Percentiles rank a stretch among this genome's conserved stretches.
phyloP scores from a whole-genome alignment of 1,140 invertebrate genomes.

The Spodoptera frugiperda region DNA sequence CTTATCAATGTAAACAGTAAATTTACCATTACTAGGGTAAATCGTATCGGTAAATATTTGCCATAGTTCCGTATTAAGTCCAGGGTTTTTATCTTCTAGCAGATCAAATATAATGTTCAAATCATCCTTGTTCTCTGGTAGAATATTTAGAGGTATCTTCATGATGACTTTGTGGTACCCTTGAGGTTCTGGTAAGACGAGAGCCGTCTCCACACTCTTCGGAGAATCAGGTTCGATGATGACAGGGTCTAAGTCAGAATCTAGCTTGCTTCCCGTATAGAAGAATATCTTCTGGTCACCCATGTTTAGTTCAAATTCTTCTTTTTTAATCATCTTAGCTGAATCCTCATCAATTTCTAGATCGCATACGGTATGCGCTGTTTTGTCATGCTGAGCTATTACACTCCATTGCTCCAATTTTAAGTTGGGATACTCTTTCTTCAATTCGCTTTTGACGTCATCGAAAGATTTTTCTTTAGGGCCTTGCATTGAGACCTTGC shows the following conservation, averaged over 20 bases:
- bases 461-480: conserved; percentile 25
- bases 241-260: conserved; percentile 42
- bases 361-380: background rate
- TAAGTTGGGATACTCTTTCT: conserved; percentile 9
- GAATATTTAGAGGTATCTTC: conserved; percentile 66
- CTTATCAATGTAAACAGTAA: conserved; percentile 69
- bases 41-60: conserved; percentile 55
- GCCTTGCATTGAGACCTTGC: conserved; percentile 14
- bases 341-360: conserved; percentile 1
- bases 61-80: conserved; percentile 76
- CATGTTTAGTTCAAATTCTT: conserved; percentile 14
- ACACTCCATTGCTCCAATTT: conserved; percentile 26
- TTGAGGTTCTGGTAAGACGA: conserved; percentile 38
- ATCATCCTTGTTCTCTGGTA: conserved; percentile 69
- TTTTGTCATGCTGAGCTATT: background rate
- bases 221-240: conserved; percentile 44
- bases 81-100: conserved; percentile 76
- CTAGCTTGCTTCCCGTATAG: conserved; percentile 13
- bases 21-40: conserved; percentile 65
- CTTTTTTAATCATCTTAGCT: background rate
- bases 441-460: conserved; percentile 15
- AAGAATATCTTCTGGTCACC: conserved; percentile 31
- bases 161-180: conserved; percentile 61
- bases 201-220: conserved; percentile 10
- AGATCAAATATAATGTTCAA: conserved; percentile 74